Evolutionary conservation across 1,140 invertebrate species (phyloP).

Genomic region (Aethina tumida): DNA sequence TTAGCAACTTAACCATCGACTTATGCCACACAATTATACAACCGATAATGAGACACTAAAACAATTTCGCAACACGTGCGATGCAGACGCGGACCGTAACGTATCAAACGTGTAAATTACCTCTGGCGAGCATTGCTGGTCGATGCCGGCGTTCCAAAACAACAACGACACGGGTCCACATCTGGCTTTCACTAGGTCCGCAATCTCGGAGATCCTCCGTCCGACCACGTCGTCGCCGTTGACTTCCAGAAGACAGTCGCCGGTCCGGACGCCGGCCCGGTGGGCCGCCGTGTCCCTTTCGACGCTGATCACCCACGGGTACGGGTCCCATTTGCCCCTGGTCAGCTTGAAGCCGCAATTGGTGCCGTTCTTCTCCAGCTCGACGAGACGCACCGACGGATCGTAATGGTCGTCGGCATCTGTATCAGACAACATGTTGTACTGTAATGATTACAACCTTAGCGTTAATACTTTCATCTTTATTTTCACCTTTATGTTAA

Average conservation of each 20-base stretch:
- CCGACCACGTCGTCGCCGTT: constrained; percentile 51
- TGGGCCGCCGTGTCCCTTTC: constrained; percentile 40
- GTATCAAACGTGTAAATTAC: constrained; percentile 25
- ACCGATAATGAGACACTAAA: too few relatives aligned
- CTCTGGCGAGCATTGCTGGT: constrained; percentile 39
- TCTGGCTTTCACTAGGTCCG: constrained; percentile 41
- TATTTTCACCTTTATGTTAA: constrained; percentile 30
- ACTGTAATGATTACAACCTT: constrained; percentile 14
- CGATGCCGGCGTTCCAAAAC: constrained; percentile 39
- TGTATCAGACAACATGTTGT: constrained; percentile 24
- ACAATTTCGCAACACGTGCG: too few relatives aligned
- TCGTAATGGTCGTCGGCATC: constrained; percentile 28
- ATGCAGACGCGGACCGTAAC: too few relatives aligned
- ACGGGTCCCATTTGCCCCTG: constrained; percentile 59
- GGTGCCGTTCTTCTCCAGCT: constrained; percentile 29
- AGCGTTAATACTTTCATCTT: constrained; percentile 17
- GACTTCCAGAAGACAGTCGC: constrained; percentile 56
- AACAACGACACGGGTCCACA: constrained; percentile 34
- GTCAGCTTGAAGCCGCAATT: constrained; percentile 53
- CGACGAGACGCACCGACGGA: constrained; percentile 30
- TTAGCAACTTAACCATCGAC: too few relatives aligned
- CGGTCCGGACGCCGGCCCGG: constrained; percentile 40
- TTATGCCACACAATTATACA: too few relatives aligned
- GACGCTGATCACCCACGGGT: constrained; percentile 53
- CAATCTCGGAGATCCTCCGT: constrained; percentile 45